These are phyloP conservation scores for Lasioglossum pauxillum DNA, from an alignment of 2,888 invertebrate genomes.

Conservation along the genomic window DNA sequence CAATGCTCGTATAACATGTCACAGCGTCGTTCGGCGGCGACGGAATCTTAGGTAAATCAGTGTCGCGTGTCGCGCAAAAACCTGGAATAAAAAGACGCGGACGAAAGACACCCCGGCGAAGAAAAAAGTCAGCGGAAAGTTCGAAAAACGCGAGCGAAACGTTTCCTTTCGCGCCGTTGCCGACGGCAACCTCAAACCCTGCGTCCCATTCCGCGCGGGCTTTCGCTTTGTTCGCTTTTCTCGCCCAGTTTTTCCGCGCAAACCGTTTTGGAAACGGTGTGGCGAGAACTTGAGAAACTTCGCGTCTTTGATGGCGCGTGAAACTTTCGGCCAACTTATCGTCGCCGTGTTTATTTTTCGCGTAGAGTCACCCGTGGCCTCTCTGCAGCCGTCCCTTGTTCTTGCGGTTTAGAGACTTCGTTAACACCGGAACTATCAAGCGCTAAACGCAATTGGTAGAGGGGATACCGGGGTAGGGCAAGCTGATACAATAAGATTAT, in stretches of 20 bases:
- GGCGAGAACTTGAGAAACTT: conserved; percentile 33
- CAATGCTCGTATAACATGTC: background rate
- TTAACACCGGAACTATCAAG: background rate
- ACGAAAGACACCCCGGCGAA: background rate
- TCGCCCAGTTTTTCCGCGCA: background rate
- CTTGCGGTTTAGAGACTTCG: background rate
- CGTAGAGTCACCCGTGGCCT: no score
- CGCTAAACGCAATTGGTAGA: background rate
- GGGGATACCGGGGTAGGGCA: no score
- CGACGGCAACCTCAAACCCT: conserved; percentile 25
- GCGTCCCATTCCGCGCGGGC: conserved; percentile 5
- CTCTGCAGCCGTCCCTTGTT: background rate
- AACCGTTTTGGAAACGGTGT: conserved; percentile 24
- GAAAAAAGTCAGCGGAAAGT: conserved; percentile 2
- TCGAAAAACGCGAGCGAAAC: conserved; percentile 24
- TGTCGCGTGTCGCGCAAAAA: background rate
- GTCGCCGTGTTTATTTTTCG: conserved; percentile 6
- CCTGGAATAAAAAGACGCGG: background rate
- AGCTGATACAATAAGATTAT: no score
- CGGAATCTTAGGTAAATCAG: conserved; percentile 10
- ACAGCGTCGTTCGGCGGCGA: background rate
- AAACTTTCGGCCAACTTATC: conserved; percentile 7
- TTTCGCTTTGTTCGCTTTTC: conserved; percentile 15
- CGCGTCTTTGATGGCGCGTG: background rate
- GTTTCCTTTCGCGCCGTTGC: conserved; percentile 14